Evolutionary conservation across 2,113 vertebrate species (phyloP).

Genomic region (Oncorhynchus tshawytscha): DNA sequence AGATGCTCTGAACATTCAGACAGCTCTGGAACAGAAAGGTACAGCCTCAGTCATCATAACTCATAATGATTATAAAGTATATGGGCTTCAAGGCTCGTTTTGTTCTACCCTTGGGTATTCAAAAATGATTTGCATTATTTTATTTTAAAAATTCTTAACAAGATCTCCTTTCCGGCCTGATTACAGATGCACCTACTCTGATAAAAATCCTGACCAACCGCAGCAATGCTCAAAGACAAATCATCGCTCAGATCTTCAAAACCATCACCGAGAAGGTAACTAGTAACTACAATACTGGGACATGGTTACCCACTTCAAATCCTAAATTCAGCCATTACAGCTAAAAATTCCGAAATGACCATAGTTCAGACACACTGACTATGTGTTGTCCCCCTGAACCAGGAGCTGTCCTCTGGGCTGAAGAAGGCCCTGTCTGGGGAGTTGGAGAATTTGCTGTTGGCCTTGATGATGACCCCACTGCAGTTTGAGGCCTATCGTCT

Average conservation of each 20-base stretch:
- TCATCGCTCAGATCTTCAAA: slow-evolving; percentile 77
- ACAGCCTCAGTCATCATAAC: neutral
- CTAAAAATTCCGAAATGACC: neutral
- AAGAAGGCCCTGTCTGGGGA: slow-evolving; percentile 67
- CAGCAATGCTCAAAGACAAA: slow-evolving; percentile 83
- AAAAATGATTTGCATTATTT: neutral
- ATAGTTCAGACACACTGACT: neutral
- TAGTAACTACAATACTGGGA: no score
- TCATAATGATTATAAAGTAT: neutral
- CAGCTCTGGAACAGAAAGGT: slow-evolving; percentile 68
- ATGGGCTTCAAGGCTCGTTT: no score
- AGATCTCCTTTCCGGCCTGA: no score
- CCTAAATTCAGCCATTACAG: neutral
- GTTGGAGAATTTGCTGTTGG: slow-evolving; percentile 51
- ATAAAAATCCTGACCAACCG: slow-evolving; percentile 84
- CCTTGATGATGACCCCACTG: slow-evolving; percentile 57
- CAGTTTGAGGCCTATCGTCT: slow-evolving; percentile 61
- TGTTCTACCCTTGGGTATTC: neutral
- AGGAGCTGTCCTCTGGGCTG: slow-evolving; percentile 57
- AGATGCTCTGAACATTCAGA: slow-evolving; percentile 51
- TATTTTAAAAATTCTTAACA: no score
- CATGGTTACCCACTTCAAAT: neutral
- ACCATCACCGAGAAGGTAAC: slow-evolving; percentile 79
- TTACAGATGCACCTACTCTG: slow-evolving; percentile 73
- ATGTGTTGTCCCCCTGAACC: slow-evolving; percentile 13